These are phyloP conservation scores for Arnoldichthys spilopterus DNA, from an alignment of 2,797 vertebrate genomes.

Conservation along the genomic window DNA sequence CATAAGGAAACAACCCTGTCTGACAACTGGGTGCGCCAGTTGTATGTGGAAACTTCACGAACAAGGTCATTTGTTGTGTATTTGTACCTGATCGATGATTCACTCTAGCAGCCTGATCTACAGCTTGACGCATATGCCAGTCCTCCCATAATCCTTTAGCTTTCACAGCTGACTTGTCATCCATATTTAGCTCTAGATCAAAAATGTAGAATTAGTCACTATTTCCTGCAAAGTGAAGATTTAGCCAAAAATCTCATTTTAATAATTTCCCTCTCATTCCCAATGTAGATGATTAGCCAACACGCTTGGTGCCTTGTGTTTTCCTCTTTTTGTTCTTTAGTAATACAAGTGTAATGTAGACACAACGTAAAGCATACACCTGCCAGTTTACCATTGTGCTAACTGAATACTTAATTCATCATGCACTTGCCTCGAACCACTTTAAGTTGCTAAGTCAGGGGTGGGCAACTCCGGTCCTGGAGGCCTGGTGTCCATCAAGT, in stretches of 20 bases:
- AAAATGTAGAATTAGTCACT: not conserved
- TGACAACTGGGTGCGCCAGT: too few relatives aligned
- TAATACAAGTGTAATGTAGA: too few relatives aligned
- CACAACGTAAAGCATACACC: not conserved
- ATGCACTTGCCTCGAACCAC: too few relatives aligned
- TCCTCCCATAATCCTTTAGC: conserved; percentile 84
- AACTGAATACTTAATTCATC: not conserved
- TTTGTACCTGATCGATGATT: conserved; percentile 80
- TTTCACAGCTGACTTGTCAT: conserved; percentile 79
- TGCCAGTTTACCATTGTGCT: not conserved
- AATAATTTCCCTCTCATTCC: not conserved
- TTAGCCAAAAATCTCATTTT: not conserved
- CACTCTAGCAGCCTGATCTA: conserved; percentile 71
- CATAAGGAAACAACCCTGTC: too few relatives aligned
- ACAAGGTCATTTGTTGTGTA: not conserved
- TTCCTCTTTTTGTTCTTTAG: not conserved
- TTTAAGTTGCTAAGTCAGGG: not conserved
- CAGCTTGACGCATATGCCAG: conserved; percentile 83
- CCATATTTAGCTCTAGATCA: conserved; percentile 76
- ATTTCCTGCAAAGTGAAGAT: not conserved
- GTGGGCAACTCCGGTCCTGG: too few relatives aligned
- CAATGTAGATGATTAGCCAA: not conserved
- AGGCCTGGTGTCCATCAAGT: too few relatives aligned
- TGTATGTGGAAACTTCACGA: too few relatives aligned
- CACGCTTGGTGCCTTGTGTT: not conserved